Conservation (phyloP, 2,797 vertebrate genomes). For the Sylvia borin region DNA sequence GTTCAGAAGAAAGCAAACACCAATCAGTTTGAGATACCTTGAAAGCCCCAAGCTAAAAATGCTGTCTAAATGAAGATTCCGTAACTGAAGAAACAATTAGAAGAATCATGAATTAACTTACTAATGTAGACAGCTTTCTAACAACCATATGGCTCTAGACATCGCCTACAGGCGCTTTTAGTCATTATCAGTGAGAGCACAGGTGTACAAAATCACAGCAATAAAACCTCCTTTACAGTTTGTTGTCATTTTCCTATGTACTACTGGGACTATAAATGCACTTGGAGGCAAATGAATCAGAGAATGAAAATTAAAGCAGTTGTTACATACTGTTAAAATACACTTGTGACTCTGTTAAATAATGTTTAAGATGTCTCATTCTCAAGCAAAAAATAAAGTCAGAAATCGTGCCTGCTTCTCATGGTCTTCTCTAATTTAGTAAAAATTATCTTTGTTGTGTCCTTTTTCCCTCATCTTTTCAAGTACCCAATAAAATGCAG, state of each 20-base stretch:
- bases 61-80: constrained; percentile 14
- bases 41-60: constrained; percentile 43
- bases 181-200: constrained; percentile 36
- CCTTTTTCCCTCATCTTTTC: background rate
- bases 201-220: constrained; percentile 21
- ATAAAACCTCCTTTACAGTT: constrained; percentile 20
- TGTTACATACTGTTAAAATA: constrained; percentile 41
- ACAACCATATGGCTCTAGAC: background rate
- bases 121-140: background rate
- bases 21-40: background rate
- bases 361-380: background rate
- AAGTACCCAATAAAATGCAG: background rate
- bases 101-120: constrained; percentile 47
- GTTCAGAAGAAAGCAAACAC: constrained; percentile 20
- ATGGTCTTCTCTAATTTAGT: background rate
- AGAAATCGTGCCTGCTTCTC: background rate
- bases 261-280: constrained; percentile 53
- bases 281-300: constrained; percentile 53
- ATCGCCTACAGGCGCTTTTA: constrained; percentile 29
- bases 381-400: background rate
- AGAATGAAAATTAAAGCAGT: constrained; percentile 33
- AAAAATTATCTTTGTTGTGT: background rate
- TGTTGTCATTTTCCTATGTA: constrained; percentile 26
- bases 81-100: constrained; percentile 33
- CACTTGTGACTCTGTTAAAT: constrained; percentile 25